phyloP scores from a whole-genome alignment of 2,113 vertebrate species.

The Sinocyclocheilus grahami region DNA sequence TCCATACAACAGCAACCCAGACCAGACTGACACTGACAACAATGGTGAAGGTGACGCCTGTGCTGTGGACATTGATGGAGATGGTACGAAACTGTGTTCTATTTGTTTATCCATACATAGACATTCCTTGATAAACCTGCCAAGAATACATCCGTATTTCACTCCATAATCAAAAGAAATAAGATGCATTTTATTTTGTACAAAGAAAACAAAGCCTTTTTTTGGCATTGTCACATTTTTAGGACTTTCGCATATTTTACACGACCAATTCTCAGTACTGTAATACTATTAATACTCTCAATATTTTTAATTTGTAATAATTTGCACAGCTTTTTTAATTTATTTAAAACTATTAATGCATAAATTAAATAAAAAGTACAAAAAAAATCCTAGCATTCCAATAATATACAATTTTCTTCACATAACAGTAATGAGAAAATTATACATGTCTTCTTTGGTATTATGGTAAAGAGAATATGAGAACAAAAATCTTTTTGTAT shows the following conservation, averaged over 20 bases:
- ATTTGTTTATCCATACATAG: neutral
- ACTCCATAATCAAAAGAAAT: neutral
- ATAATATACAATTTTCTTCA: too few species aligned
- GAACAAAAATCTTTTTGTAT: too few species aligned
- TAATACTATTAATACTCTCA: neutral
- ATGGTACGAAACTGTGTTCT: slow-evolving; percentile 75
- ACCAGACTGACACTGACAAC: slow-evolving; percentile 94
- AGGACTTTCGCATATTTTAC: too few species aligned
- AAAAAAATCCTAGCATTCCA: too few species aligned
- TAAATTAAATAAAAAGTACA: too few species aligned
- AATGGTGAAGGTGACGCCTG: slow-evolving; percentile 97
- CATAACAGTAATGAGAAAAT: too few species aligned
- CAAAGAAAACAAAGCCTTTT: too few species aligned
- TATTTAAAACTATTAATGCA: too few species aligned
- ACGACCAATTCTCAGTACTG: neutral
- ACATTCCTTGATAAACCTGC: neutral
- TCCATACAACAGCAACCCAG: slow-evolving; percentile 96
- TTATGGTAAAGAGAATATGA: too few species aligned
- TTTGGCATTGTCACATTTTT: neutral
- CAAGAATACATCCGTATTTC: neutral
- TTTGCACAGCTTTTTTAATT: too few species aligned
- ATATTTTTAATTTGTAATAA: neutral
- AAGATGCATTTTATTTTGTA: neutral
- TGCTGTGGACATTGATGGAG: slow-evolving; percentile 94
- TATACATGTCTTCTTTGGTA: too few species aligned